phyloP scores from a whole-genome alignment of 2,113 vertebrate species.

The Grantiella picta region DNA sequence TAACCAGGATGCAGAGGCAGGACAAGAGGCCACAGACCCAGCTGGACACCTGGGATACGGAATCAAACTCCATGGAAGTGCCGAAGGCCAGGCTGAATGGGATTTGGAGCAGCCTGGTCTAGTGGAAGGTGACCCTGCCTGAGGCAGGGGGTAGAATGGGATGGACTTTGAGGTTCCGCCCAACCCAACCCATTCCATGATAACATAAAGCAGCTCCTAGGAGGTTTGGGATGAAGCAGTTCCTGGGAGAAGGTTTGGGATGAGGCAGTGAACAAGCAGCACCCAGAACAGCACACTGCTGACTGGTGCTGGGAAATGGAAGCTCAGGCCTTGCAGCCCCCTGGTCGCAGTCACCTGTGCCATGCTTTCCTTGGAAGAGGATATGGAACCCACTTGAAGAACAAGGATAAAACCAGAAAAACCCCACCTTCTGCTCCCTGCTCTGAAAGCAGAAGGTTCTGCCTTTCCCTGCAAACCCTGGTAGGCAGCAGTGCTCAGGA shows the following conservation, averaged over 20 bases:
- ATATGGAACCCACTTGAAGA: background rate
- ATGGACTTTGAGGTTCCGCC: too few species aligned
- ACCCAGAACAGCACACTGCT: accelerated
- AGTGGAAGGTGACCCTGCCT: too few species aligned
- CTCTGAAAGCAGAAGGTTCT: background rate
- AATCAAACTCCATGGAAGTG: background rate
- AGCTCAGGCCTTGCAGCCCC: background rate
- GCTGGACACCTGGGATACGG: background rate
- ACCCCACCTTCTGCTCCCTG: accelerated
- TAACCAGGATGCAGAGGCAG: background rate
- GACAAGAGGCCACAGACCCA: background rate
- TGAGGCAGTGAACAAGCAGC: background rate
- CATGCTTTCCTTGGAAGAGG: background rate
- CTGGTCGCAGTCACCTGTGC: background rate
- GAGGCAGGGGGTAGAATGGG: too few species aligned
- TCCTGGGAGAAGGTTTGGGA: background rate
- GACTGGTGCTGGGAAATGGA: background rate
- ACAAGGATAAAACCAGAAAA: background rate
- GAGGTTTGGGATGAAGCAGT: background rate
- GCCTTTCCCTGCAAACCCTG: background rate
- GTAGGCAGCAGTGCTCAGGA: background rate
- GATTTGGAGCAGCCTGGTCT: background rate
- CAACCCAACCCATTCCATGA: too few species aligned
- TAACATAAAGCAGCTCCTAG: background rate
- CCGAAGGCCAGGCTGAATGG: too few species aligned